Conservation (phyloP, 2,888 invertebrate species). For the Brenthis daphne region DNA sequence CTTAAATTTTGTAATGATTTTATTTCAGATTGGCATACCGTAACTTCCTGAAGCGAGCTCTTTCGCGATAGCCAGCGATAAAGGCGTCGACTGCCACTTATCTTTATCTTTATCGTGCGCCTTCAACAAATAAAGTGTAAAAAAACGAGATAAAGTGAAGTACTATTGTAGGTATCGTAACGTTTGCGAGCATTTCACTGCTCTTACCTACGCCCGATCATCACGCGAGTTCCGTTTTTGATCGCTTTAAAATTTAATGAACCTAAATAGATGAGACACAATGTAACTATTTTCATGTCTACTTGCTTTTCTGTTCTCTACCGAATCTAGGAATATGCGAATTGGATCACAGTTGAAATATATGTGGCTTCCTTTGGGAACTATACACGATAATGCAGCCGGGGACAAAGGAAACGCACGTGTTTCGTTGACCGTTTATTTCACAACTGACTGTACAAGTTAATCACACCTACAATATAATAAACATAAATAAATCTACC, state of each 20-base stretch:
- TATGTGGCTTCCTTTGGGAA: too few relatives aligned
- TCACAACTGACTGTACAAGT: too few relatives aligned
- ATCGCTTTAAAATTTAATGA: not conserved
- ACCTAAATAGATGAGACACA: too few relatives aligned
- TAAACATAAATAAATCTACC: too few relatives aligned
- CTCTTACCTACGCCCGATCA: not conserved
- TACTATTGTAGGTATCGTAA: slow-evolving; percentile 62
- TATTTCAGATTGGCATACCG: slow-evolving; percentile 43
- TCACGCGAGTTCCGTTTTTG: not conserved
- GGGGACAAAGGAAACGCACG: too few relatives aligned
- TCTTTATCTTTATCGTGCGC: slow-evolving; percentile 77
- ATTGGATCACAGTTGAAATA: too few relatives aligned
- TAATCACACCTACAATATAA: too few relatives aligned
- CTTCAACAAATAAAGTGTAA: slow-evolving; percentile 79
- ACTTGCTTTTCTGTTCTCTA: too few relatives aligned
- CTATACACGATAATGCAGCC: too few relatives aligned
- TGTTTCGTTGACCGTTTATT: too few relatives aligned
- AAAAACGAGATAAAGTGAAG: slow-evolving; percentile 73
- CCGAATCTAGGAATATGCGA: too few relatives aligned
- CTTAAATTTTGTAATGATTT: slow-evolving; percentile 32
- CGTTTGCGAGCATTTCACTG: slow-evolving; percentile 33
- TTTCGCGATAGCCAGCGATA: slow-evolving; percentile 72
- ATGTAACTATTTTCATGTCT: too few relatives aligned
- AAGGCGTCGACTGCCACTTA: slow-evolving; percentile 72
- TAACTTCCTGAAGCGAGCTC: slow-evolving; percentile 65